phyloP scores from a whole-genome alignment of 1,140 invertebrate genomes.

The Drosophila pandora region DNA sequence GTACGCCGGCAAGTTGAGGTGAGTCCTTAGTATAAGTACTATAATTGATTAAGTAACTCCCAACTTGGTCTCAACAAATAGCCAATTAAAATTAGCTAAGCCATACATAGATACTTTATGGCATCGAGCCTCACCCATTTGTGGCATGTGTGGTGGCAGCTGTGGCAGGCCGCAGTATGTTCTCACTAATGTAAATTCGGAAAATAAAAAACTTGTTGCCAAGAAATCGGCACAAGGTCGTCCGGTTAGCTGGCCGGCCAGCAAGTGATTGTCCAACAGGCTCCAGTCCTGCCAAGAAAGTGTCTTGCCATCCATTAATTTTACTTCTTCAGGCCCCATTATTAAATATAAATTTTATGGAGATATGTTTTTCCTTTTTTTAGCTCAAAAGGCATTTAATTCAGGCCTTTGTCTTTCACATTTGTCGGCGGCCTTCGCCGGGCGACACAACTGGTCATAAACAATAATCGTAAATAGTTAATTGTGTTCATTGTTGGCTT shows the following conservation, averaged over 20 bases:
- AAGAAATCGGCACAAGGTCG: constrained; percentile 70
- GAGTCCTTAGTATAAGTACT: constrained; percentile 58
- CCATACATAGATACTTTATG: constrained; percentile 41
- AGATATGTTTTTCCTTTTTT: neutral
- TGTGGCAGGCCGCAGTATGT: constrained; percentile 36
- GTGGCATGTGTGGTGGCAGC: constrained; percentile 39
- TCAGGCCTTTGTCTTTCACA: constrained; percentile 28
- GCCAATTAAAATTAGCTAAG: constrained; percentile 52
- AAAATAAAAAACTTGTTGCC: constrained; percentile 17
- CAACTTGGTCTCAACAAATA: constrained; percentile 38
- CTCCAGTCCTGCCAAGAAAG: constrained; percentile 42
- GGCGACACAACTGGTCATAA: constrained; percentile 29
- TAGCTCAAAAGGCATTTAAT: constrained; percentile 30
- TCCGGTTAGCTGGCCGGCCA: neutral
- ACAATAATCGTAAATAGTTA: constrained; percentile 52
- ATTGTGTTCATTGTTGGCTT: constrained; percentile 37
- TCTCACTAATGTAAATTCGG: constrained; percentile 60
- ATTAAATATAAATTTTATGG: neutral
- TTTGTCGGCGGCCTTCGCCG: constrained; percentile 11
- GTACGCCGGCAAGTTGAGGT: constrained; percentile 98
- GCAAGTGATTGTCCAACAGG: constrained; percentile 22
- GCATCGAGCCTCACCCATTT: constrained; percentile 63
- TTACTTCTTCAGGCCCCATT: neutral
- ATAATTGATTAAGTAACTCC: neutral
- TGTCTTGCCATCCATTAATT: neutral